These are phyloP conservation scores for Nasonia longicornis DNA, from an alignment of 1,140 invertebrate species.

Conservation along the genomic window DNA sequence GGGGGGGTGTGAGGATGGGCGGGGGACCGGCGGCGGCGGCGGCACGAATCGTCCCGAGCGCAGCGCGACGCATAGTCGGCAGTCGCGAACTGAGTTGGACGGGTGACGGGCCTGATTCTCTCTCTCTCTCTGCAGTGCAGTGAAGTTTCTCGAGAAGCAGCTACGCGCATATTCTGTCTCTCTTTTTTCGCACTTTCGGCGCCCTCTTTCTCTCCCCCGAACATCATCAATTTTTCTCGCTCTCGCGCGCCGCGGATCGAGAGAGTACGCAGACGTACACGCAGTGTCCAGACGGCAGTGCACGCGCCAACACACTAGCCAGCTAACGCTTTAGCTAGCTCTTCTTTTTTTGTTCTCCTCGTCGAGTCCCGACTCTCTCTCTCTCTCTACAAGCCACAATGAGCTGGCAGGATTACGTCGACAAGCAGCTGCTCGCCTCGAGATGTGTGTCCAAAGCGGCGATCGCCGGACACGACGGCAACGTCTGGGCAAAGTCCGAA, in stretches of 20 bases:
- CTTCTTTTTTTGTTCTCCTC: constrained; percentile 17
- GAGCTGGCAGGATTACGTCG: constrained; percentile 99
- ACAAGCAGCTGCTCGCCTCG: constrained; percentile 94
- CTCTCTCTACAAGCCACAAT: constrained; percentile 71
- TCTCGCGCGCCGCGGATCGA: constrained; percentile 5
- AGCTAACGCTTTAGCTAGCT: not conserved
- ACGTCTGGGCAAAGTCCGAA: constrained; percentile 94
- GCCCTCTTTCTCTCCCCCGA: not conserved
- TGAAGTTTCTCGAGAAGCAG: constrained; percentile 52
- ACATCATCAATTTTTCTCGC: not conserved
- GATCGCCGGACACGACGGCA: constrained; percentile 94
- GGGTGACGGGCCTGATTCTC: constrained; percentile 56
- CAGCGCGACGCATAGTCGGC: constrained; percentile 48
- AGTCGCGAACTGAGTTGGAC: constrained; percentile 62
- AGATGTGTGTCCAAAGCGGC: constrained; percentile 93
- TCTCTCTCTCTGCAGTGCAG: constrained; percentile 50
- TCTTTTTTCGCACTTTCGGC: constrained; percentile 3
- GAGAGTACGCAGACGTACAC: not conserved
- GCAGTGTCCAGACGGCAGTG: constrained; percentile 20
- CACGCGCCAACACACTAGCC: constrained; percentile 8
- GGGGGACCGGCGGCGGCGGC: constrained; percentile 34
- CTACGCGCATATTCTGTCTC: constrained; percentile 45
- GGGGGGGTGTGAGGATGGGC: constrained; percentile 20
- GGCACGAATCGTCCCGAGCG: constrained; percentile 25
- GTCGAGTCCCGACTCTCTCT: not conserved